Base-by-base conservation (phyloP, 2,797 vertebrate genomes). In the Hylomyscus alleni region DNA sequence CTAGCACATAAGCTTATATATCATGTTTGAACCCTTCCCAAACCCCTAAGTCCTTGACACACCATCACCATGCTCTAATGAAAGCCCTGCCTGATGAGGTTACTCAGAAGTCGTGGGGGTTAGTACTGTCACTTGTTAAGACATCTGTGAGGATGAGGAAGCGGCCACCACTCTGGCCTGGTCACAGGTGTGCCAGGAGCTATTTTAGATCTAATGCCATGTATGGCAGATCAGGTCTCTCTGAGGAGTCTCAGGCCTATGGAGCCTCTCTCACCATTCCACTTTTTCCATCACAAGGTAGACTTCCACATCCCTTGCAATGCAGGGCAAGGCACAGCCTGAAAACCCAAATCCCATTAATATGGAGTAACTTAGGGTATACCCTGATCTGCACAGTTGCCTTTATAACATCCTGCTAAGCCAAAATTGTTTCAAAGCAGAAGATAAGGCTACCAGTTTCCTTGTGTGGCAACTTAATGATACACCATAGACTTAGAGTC, bases 371-470 rank as follows among this genome's bases (percentile, higher is more conserved):
- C 15, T 60, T 34, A 60, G 73, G 40, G 4, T 22, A 62, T 15
- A 78, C 20, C 44, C 31, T 22, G 58, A 29, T 90, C 44, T 90
- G 31, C 22, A 65, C 29, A 65, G 15, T 78, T 83, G 17, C 76
- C 65, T 92, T 1, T 80, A 22, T 72, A 80, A 87, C 44, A 85
- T 54, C 40, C 44, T 76, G 54, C 37, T 83, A 89, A 91, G 4
- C 60, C 31, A 88, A 65, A 40, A 75, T 62, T 72, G 29, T 95
- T 95, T 92, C 84, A 87, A 72, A 67, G 84, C 76, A 93, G 31
- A 77, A 47, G 31, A 95, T 81, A 91, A 58, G 19, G 44, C 8
- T 85, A 24, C 20, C 34, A 50, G 67, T 73, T 82, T 82, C n/a
- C n/a, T 94, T 89, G 12, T 40, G 78, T 88, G 88, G 37, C 1